These are phyloP conservation scores for Ctenosaura bakeri DNA, from an alignment of 2,797 vertebrate species.

Conservation along the genomic window DNA sequence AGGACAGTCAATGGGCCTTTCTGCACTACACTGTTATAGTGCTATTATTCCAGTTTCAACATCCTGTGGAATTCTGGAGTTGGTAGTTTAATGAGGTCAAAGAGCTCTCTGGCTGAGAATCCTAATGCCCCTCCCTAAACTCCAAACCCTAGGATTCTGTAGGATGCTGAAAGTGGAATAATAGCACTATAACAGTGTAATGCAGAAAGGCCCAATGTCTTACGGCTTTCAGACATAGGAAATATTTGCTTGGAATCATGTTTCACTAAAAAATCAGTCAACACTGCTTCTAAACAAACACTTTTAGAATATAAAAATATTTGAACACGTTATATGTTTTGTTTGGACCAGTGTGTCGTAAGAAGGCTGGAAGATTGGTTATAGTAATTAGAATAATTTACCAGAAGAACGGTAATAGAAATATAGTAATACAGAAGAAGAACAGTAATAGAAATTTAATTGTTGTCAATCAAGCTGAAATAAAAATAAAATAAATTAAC, in stretches of 20 bases:
- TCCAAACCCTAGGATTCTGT: no score
- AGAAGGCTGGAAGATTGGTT: not conserved
- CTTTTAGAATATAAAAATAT: not conserved
- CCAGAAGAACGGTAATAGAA: not conserved
- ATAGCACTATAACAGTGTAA: no score
- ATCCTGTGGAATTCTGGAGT: no score
- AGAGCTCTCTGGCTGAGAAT: no score
- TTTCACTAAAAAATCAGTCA: not conserved
- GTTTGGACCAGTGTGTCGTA: not conserved
- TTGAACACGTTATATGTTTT: not conserved
- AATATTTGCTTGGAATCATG: constrained; percentile 2
- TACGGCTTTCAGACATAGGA: not conserved
- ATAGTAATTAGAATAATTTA: not conserved
- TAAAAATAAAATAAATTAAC: not conserved
- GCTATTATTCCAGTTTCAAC: no score
- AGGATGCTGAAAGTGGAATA: no score
- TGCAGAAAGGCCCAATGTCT: no score
- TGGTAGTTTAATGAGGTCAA: no score
- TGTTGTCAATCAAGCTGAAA: not conserved
- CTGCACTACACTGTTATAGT: no score
- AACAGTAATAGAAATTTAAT: not conserved
- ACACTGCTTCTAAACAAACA: not conserved
- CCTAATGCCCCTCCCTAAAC: no score
- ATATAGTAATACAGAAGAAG: not conserved
- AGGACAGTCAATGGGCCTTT: not conserved